phyloP scores from a whole-genome alignment of 2,888 invertebrate genomes.

The Spicauda simplicius region DNA sequence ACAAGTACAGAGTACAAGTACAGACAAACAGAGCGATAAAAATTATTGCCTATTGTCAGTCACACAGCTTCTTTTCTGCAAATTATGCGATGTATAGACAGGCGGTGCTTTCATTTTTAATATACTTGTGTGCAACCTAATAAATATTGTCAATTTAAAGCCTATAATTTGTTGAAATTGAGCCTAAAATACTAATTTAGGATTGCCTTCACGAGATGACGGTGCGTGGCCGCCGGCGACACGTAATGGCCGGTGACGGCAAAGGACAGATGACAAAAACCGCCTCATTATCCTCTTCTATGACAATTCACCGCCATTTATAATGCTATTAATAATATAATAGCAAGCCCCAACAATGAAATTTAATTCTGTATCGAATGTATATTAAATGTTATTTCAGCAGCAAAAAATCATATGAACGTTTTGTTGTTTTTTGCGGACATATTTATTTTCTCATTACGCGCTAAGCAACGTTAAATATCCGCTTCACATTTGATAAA shows the following conservation, averaged over 20 bases:
- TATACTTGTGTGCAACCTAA: slow-evolving; percentile 13
- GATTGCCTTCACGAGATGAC: slow-evolving; percentile 34
- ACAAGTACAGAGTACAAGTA: too few species aligned
- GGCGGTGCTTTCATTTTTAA: too few species aligned
- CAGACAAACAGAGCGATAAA: too few species aligned
- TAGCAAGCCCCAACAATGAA: slow-evolving; percentile 57
- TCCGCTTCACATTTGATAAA: slow-evolving; percentile 52
- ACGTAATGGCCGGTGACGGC: slow-evolving; percentile 55
- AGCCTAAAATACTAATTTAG: slow-evolving; percentile 35
- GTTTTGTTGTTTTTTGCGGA: slow-evolving; percentile 63
- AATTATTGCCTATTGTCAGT: too few species aligned
- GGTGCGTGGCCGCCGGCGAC: slow-evolving; percentile 22
- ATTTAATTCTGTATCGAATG: slow-evolving; percentile 72
- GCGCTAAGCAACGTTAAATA: slow-evolving; percentile 51
- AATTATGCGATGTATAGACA: too few species aligned
- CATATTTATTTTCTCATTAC: slow-evolving; percentile 74
- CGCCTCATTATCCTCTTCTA: slow-evolving; percentile 63
- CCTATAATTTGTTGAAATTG: slow-evolving; percentile 39
- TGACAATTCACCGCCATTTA: slow-evolving; percentile 75
- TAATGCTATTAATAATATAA: slow-evolving; percentile 82
- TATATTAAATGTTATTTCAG: slow-evolving; percentile 77
- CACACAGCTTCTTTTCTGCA: too few species aligned
- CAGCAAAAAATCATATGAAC: slow-evolving; percentile 62
- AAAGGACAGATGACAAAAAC: slow-evolving; percentile 75
- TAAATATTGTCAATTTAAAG: slow-evolving; percentile 38